These are phyloP conservation scores for Tauraco hartlaubi DNA, from an alignment of 2,797 vertebrate genomes.

Conservation along the genomic window DNA sequence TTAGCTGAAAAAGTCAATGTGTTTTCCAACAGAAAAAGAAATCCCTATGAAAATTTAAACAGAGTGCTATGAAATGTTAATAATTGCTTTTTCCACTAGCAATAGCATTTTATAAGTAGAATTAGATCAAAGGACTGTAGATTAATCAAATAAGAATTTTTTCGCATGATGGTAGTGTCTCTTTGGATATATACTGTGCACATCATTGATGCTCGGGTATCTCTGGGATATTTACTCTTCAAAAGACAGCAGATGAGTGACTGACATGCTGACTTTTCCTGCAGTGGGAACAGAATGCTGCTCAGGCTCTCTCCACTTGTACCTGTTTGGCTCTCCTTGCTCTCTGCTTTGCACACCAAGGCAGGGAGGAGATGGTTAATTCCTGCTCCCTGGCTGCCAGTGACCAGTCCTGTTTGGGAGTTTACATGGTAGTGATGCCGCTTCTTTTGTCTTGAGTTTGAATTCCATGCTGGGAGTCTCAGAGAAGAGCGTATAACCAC, in stretches of 20 bases:
- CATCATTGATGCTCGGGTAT: background rate
- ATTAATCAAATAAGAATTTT: background rate
- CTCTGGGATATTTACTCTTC: background rate
- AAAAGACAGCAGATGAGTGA: background rate
- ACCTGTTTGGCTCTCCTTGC: background rate
- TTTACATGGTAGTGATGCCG: background rate
- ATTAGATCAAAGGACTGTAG: slow-evolving; percentile 12
- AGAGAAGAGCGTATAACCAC: background rate
- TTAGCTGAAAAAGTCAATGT: background rate
- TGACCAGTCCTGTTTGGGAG: background rate
- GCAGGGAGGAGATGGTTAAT: background rate
- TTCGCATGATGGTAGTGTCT: background rate
- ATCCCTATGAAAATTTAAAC: slow-evolving; percentile 15
- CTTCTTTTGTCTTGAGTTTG: background rate
- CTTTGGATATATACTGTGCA: background rate
- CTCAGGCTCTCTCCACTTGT: background rate
- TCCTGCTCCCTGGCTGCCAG: background rate
- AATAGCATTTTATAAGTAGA: slow-evolving; percentile 7
- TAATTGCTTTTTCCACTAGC: slow-evolving; percentile 10
- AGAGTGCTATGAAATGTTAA: slow-evolving; percentile 17
- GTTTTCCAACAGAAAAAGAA: slow-evolving; percentile 21
- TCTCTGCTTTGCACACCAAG: background rate
- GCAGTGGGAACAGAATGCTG: background rate
- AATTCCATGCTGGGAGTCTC: background rate
- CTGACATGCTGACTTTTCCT: background rate